These are phyloP conservation scores for Dipus sagitta DNA, from an alignment of 2,797 vertebrate genomes.

Conservation along the genomic window DNA sequence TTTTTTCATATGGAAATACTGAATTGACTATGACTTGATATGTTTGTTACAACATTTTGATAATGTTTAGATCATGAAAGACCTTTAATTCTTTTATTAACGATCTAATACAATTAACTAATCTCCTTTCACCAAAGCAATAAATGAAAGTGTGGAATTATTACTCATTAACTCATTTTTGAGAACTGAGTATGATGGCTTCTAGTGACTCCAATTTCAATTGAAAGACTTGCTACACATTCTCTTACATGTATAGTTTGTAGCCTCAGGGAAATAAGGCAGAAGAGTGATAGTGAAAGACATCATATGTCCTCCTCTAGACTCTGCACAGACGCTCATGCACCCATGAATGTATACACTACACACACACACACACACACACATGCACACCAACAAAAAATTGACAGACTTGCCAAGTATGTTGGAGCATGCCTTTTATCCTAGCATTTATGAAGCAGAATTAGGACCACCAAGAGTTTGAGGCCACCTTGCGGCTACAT, in stretches of 20 bases:
- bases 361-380: no score
- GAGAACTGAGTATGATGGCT: background rate
- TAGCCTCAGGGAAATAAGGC: no score
- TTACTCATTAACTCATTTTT: background rate
- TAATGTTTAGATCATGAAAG: background rate
- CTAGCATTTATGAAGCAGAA: no score
- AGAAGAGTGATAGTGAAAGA: no score
- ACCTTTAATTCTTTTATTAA: background rate
- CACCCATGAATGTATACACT: no score
- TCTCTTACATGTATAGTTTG: background rate
- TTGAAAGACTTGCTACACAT: background rate
- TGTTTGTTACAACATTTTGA: background rate
- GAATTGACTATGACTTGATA: background rate
- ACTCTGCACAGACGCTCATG: no score
- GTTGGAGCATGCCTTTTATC: no score
- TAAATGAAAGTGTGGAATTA: background rate
- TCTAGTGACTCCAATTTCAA: constrained; percentile 3
- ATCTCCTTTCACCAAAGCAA: background rate
- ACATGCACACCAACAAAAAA: no score
- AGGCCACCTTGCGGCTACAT: no score
- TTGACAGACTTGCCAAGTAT: no score
- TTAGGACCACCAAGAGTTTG: no score
- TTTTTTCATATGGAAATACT: background rate
- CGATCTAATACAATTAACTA: background rate
- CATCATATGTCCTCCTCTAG: no score